Conservation (phyloP, 1,140 invertebrate species). For the Drosophila teissieri region DNA sequence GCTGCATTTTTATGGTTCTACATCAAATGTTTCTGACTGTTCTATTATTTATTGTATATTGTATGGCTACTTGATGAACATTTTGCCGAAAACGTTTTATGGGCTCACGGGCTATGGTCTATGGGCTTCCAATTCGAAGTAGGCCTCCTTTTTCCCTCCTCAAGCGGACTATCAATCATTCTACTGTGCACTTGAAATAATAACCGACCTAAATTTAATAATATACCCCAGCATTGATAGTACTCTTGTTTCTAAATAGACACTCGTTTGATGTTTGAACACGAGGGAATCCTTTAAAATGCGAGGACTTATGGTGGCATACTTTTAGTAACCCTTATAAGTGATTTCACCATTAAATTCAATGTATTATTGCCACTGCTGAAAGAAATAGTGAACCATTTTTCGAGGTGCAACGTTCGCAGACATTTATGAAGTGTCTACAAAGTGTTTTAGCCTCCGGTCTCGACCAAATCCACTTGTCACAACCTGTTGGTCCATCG, state of each 20-base stretch:
- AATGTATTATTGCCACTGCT: no score
- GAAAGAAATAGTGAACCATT: not conserved
- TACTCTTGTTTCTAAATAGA: no score
- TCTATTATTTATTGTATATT: slow-evolving; percentile 78
- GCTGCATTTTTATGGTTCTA: slow-evolving; percentile 55
- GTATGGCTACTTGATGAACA: slow-evolving; percentile 72
- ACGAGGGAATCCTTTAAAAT: no score
- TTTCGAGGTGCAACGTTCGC: slow-evolving; percentile 37
- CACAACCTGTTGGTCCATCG: slow-evolving; percentile 70
- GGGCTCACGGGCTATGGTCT: slow-evolving; percentile 23
- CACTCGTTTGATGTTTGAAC: no score
- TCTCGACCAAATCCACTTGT: slow-evolving; percentile 51
- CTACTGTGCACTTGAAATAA: slow-evolving; percentile 1
- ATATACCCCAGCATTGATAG: no score
- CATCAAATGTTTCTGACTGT: slow-evolving; percentile 46
- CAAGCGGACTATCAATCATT: slow-evolving; percentile 18
- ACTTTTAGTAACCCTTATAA: no score
- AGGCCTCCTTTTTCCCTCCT: slow-evolving; percentile 17
- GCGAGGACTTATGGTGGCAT: no score
- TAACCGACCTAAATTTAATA: not conserved
- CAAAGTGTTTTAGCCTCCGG: slow-evolving; percentile 38
- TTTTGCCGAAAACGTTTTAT: slow-evolving; percentile 75
- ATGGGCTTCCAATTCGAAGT: slow-evolving; percentile 17
- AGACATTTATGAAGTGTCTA: slow-evolving; percentile 63
- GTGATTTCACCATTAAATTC: no score